Base-by-base conservation (phyloP, 1,140 invertebrate genomes). In the Philopotamus ludificatus region DNA sequence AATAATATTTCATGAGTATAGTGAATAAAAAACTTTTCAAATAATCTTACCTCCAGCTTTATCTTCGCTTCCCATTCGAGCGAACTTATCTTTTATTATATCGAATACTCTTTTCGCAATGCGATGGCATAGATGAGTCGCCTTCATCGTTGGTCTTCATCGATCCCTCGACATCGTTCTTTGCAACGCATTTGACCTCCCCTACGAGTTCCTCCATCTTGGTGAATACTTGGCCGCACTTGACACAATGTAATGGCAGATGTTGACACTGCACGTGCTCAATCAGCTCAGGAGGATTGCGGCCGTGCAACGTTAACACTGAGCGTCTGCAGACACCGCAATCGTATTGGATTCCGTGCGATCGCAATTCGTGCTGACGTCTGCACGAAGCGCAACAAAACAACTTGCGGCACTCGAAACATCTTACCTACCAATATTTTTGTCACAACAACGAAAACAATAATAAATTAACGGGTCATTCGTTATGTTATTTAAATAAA, bases 351-450 rank as follows among this genome's bases (percentile, higher is more conserved):
- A 81, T 71, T 9, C 71, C 71, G 70, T 81, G 79, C 2, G 68
- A 64, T 2, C 50, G 50, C 47, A 70, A 64, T 54, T 81, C 79
- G 72, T 81, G 79, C 42, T 68, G 74, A 68, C 76, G 71, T 10
- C 79, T 75, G 57, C 79, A 81, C 9, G 77, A 69, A 1, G 65
- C 70, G 57, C 79, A 80, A 68, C 79, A 81, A 68, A 80, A 80
- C 47, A 75, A 70, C 41, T 74, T 70, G 58, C 76, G 74, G 69
- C 79, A 81, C n/a, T 76, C 71, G 25, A 79, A 74, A 60, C 79
- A 81, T 20, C 67, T 45, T 12, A 68, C 50, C 68, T 72, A 45
- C 41, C 16, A 58, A 39, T n/a, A n/a, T 21, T 47, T 26, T 47
- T 41, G 18, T 47, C 7, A 47, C 28, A 34, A n/a, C n/a, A n/a